Conservation (phyloP, 1,140 invertebrate genomes). For the Periplaneta americana region DNA sequence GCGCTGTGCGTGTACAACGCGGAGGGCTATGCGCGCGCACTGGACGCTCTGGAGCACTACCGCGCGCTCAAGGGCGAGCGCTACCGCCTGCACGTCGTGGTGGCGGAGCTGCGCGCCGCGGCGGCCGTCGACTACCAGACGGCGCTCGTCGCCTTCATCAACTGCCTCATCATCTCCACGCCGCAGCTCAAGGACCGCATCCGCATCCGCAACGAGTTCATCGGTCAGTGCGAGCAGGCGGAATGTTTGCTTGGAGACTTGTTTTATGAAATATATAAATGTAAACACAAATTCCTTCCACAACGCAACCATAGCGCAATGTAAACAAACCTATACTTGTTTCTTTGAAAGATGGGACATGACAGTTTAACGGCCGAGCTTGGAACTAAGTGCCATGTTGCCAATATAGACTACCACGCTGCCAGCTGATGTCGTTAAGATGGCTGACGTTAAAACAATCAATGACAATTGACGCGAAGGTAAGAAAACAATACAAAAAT, state of each 20-base stretch:
- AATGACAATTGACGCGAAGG: too few species aligned
- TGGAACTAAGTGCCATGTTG: too few species aligned
- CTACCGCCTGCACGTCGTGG: slow-evolving; percentile 81
- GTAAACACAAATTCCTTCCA: too few species aligned
- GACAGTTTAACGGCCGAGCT: too few species aligned
- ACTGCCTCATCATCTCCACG: slow-evolving; percentile 92
- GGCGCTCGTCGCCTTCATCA: slow-evolving; percentile 87
- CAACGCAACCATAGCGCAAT: too few species aligned
- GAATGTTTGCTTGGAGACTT: neutral
- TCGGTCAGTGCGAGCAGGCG: slow-evolving; percentile 56
- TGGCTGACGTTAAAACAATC: too few species aligned
- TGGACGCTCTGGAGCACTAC: slow-evolving; percentile 82
- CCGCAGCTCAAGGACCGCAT: slow-evolving; percentile 78
- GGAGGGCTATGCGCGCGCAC: slow-evolving; percentile 75
- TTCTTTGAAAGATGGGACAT: too few species aligned
- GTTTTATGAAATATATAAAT: too few species aligned
- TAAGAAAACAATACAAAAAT: too few species aligned
- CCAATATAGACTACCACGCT: too few species aligned
- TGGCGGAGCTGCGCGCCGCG: slow-evolving; percentile 78
- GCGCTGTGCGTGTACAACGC: slow-evolving; percentile 85
- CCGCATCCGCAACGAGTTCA: slow-evolving; percentile 87
- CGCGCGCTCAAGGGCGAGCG: slow-evolving; percentile 76
- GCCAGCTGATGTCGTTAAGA: too few species aligned
- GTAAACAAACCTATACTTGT: too few species aligned
- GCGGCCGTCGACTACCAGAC: slow-evolving; percentile 81